Evolutionary conservation across 2,113 vertebrate genomes (phyloP), one percentile per base, ranked within the genome.

Genomic region (Muntiacus reevesi): DNA sequence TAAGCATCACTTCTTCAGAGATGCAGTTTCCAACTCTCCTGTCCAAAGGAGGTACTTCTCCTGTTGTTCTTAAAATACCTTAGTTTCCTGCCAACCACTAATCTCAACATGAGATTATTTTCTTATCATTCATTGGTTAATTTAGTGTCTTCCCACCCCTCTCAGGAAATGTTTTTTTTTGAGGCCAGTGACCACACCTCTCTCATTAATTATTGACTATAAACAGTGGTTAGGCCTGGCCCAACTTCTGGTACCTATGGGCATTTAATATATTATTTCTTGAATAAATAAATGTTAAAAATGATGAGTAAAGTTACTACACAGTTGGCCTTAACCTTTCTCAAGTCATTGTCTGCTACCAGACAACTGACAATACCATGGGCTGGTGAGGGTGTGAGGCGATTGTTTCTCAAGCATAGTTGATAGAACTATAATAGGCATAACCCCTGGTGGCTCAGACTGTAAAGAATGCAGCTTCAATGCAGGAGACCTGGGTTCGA

Each of bases 261-360:
- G 16, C 27, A 83, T 74, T 71, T 30, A 84, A 33, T 89, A 40
- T 60, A 40, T 57, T 89, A 43, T 74, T 97, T 89, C 15, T 59
- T 81, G 16, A 96, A 74, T 67, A 96, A 88, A 55, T 76, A n/a
- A 62, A 87, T 47, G 79, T 33, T 47, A 82, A 82, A 91, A 96
- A 55, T 40, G 50, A 78, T 74, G 43, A 43, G 7, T 50, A 94
- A 87, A 71, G 30, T 92, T 85, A 62, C 13, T 88, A 87, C 78
- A 43, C 16, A 74, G 17, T 33, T 93, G 57, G 13, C 1, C 3
- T 57, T 82, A 28, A 28, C 4, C 33, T 12, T 50, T 23, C 30
- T 89, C 52, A 97, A 95, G 71, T 87, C 23, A 74, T 67, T 71
- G 82, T 74, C 50, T 87, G 36, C 91, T 7, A 96, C 9, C 30